Evolutionary conservation across 1,140 invertebrate species (phyloP).

Genomic region (Drosophila insularis): DNA sequence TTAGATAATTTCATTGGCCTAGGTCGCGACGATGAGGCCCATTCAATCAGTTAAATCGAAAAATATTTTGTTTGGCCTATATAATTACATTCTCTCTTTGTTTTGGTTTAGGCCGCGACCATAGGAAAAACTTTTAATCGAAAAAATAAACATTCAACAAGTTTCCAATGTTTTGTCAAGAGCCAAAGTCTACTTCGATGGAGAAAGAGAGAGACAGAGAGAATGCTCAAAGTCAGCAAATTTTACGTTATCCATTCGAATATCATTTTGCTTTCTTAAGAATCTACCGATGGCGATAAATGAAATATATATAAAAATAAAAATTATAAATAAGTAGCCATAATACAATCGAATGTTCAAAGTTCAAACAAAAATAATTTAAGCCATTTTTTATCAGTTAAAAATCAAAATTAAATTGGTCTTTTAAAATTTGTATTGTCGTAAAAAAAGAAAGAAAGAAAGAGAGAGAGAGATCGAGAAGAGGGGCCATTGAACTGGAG

Average conservation of each 20-base stretch:
- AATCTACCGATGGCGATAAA: constrained; percentile 48
- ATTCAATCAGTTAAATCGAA: constrained; percentile 24
- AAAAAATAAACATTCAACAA: background rate
- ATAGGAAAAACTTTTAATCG: background rate
- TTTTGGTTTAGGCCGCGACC: constrained; percentile 3
- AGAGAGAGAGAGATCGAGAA: background rate
- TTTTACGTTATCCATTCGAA: constrained; percentile 2
- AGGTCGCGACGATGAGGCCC: constrained; percentile 39
- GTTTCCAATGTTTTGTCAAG: background rate
- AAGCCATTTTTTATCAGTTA: background rate
- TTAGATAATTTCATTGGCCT: constrained; percentile 33
- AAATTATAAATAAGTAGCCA: background rate
- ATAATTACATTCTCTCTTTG: constrained; percentile 9
- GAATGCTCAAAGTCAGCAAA: background rate
- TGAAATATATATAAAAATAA: background rate
- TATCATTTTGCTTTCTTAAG: constrained; percentile 32
- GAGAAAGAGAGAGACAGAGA: background rate
- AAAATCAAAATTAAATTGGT: constrained; percentile 30
- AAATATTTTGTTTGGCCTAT: constrained; percentile 21
- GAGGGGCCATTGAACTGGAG: constrained; percentile 50
- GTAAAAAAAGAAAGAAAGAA: background rate
- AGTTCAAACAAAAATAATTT: constrained; percentile 22
- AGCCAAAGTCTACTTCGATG: constrained; percentile 27
- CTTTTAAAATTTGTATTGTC: constrained; percentile 1
- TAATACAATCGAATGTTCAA: constrained; percentile 15